These are phyloP conservation scores for Catocala sponsa DNA, from an alignment of 2,888 invertebrate genomes.

Conservation along the genomic window DNA sequence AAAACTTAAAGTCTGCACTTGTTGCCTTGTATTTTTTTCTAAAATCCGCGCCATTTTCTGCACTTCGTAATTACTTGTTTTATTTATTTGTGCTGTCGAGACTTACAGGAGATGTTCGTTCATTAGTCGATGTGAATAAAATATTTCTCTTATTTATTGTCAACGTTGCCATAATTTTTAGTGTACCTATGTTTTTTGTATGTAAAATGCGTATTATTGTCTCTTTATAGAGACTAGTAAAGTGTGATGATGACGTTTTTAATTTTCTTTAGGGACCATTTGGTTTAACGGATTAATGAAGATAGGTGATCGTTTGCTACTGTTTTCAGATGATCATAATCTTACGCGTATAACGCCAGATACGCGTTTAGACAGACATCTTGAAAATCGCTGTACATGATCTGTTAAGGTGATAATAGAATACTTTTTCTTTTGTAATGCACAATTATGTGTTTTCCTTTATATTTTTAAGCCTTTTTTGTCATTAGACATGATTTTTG, in stretches of 20 bases:
- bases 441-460: slow-evolving; percentile 81
- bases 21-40: slow-evolving; percentile 86
- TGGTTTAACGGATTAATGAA: slow-evolving; percentile 72
- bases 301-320: slow-evolving; percentile 64
- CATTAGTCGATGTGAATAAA: slow-evolving; percentile 79
- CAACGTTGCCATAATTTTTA: slow-evolving; percentile 88
- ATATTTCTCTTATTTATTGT: slow-evolving; percentile 84
- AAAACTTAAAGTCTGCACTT: slow-evolving; percentile 87
- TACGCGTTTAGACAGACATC: slow-evolving; percentile 54
- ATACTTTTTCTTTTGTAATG: slow-evolving; percentile 79
- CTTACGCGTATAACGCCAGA: slow-evolving; percentile 76
- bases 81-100: slow-evolving; percentile 80
- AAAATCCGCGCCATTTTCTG: slow-evolving; percentile 75
- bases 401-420: slow-evolving; percentile 83
- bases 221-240: slow-evolving; percentile 72
- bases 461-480: slow-evolving; percentile 71
- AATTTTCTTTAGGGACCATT: slow-evolving; percentile 86
- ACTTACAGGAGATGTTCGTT: slow-evolving; percentile 64
- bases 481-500: slow-evolving; percentile 66
- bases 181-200: slow-evolving; percentile 79
- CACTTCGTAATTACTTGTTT: slow-evolving; percentile 62
- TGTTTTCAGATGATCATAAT: slow-evolving; percentile 56
- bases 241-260: slow-evolving; percentile 86
- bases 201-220: slow-evolving; percentile 83
- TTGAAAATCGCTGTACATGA: slow-evolving; percentile 56